Evolutionary conservation across 2,113 vertebrate genomes (phyloP).

Genomic region (Paratilapia polleni): DNA sequence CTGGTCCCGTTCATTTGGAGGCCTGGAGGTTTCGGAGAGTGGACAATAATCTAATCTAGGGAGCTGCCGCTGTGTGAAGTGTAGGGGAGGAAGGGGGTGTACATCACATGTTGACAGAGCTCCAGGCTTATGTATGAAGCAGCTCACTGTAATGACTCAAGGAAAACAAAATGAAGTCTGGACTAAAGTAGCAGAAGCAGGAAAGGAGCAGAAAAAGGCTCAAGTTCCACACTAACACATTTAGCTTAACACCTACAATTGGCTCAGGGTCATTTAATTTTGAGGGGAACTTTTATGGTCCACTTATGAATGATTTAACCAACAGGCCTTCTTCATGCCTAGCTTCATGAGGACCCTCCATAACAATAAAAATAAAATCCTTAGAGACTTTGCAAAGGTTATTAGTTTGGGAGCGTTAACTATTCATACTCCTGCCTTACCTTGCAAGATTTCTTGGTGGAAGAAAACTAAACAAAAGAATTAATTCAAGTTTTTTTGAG

Average conservation of each 20-base stretch:
- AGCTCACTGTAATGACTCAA: background rate
- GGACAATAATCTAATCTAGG: constrained; percentile 65
- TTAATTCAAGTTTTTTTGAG: background rate
- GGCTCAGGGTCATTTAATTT: background rate
- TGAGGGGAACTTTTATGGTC: background rate
- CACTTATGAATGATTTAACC: background rate
- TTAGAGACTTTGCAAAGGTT: background rate
- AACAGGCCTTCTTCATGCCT: background rate
- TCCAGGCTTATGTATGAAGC: background rate
- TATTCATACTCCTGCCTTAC: background rate
- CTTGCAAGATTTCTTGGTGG: background rate
- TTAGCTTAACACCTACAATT: background rate
- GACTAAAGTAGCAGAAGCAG: background rate
- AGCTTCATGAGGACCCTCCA: background rate
- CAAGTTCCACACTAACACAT: background rate
- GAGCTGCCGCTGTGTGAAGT: background rate
- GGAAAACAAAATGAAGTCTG: background rate
- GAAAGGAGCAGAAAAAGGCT: background rate
- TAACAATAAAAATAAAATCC: background rate
- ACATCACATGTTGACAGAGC: background rate
- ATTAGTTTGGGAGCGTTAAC: background rate
- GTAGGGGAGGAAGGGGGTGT: background rate
- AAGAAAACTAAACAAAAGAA: background rate
- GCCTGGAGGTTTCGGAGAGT: constrained; percentile 55
- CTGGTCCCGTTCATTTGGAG: constrained; percentile 43